These are phyloP conservation scores for Plutomurus gul DNA, from an alignment of 1,140 invertebrate species.

Conservation along the genomic window DNA sequence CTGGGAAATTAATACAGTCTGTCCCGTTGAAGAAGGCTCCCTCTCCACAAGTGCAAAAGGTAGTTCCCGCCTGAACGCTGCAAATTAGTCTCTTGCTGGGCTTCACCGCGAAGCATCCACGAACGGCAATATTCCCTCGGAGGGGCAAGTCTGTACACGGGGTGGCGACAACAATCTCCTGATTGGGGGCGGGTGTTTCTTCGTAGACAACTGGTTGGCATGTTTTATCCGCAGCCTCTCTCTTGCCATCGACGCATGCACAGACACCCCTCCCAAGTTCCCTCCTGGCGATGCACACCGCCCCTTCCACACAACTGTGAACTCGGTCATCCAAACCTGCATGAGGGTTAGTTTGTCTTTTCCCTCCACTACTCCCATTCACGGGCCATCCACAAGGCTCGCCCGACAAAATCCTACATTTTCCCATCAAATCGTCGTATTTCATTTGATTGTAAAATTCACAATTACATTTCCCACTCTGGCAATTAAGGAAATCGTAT, in stretches of 20 bases:
- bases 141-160: neutral
- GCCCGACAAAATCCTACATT: neutral
- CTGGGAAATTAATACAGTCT: neutral
- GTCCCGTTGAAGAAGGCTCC: neutral
- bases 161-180: neutral
- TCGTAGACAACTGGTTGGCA: neutral
- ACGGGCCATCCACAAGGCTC: slow-evolving; percentile 3
- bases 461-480: slow-evolving; percentile 10
- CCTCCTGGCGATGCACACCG: neutral
- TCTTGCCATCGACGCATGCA: neutral
- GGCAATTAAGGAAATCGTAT: slow-evolving; percentile 32
- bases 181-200: neutral
- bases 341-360: neutral
- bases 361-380: neutral
- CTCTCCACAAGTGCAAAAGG: neutral
- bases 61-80: neutral
- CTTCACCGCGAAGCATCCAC: neutral
- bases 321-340: neutral
- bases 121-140: neutral
- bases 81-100: neutral
- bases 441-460: slow-evolving; percentile 37
- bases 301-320: neutral
- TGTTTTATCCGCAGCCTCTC: neutral
- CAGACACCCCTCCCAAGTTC: neutral
- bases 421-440: neutral